phyloP scores from a whole-genome alignment of 2,888 invertebrate species.

The Erynnis tages region DNA sequence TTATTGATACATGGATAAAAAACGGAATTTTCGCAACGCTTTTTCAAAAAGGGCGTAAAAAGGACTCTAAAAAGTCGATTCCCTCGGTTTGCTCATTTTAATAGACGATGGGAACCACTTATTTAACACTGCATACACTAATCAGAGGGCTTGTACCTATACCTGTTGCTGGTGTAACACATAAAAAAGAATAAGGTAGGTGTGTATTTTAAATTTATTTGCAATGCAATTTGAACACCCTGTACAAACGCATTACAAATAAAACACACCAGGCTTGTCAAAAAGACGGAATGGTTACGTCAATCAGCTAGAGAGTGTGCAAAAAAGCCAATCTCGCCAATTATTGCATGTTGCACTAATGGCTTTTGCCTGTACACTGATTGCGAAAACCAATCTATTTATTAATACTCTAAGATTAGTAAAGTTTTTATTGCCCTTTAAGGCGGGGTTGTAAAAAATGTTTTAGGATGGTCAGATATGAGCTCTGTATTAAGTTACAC shows the following conservation, averaged over 20 bases:
- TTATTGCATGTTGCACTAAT: constrained; percentile 74
- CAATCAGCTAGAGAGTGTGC: constrained; percentile 61
- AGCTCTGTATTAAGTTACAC: not conserved
- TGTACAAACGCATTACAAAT: constrained; percentile 50
- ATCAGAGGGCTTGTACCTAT: no score
- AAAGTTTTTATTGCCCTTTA: constrained; percentile 17
- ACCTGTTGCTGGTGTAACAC: no score
- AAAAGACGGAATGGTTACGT: constrained; percentile 75
- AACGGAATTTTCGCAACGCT: no score
- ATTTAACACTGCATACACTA: no score
- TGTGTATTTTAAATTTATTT: no score
- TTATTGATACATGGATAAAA: no score
- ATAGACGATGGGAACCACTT: no score
- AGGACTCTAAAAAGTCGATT: no score
- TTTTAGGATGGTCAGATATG: constrained; percentile 5
- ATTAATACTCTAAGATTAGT: constrained; percentile 41
- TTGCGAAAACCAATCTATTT: constrained; percentile 47
- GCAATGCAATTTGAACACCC: constrained; percentile 37
- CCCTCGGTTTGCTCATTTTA: no score
- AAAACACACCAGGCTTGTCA: constrained; percentile 69
- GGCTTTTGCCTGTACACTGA: constrained; percentile 70
- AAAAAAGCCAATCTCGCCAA: constrained; percentile 69
- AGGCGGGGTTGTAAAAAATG: constrained; percentile 21
- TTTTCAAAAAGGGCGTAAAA: no score
- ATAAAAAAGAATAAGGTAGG: no score